Base-by-base conservation (phyloP, 2,113 vertebrate genomes). In the Rana temporaria region DNA sequence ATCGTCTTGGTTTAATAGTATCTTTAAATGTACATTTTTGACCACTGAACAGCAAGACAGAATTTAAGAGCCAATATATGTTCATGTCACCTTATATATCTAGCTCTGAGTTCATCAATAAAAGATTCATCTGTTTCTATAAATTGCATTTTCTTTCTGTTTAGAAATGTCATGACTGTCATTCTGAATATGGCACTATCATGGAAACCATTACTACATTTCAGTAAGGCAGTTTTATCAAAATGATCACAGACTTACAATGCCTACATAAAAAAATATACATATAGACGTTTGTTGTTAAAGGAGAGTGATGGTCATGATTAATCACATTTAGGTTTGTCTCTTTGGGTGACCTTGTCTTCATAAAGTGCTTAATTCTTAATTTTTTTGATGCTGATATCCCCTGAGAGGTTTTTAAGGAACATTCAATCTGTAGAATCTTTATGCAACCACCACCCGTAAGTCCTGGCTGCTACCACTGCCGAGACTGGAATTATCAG, bases 401-500 rank as follows among this genome's bases (percentile, higher is more conserved):
- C 52, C 18, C 71, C 71, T 59, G 71, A 55, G 32, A 48, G 2
- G 9, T 26, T 9, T 32, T 66, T 0, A 6, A n/a, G 17, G 22
- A 30, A 74, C 22, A 57, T 57, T 74, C 32, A 52, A 20, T n/a
- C 63, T 42, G 24, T 8, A 14, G 86, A 88, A 48, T 32, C 52
- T 38, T 30, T 56, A 81, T 19, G 42, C n/a, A 59, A 65, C 17
- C 26, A 56, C 70, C 56, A 67, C 62, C n/a, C 24, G 4, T 42
- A 90, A 90, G 0, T 22, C 86, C 68, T 93, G 90, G 86, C 90
- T 91, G 19, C 71, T 59, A 30, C 15, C 55, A 56, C 55, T 48
- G 17, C 85, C 87, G 0, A 70, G 24, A 0, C 92, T 92, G 0
- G 0, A 0, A 0, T 85, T 42, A 0, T 90, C 91, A 30, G 90